These are phyloP conservation scores for Odocoileus virginianus DNA, from an alignment of 2,113 vertebrate species.

Conservation along the genomic window DNA sequence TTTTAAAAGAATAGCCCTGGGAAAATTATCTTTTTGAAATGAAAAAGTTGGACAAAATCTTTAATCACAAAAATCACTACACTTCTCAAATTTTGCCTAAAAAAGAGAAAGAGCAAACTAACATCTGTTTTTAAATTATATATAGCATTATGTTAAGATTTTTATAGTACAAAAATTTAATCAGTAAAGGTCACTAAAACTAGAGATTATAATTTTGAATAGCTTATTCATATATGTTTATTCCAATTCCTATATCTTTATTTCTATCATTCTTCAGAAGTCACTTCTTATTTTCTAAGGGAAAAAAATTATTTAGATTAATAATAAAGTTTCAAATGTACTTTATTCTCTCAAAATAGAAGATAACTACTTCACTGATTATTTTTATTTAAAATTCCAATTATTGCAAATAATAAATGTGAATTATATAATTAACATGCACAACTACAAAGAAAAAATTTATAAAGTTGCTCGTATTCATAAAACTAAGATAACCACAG, in stretches of 20 bases:
- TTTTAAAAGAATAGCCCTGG: background rate
- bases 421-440: background rate
- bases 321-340: background rate
- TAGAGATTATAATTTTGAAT: background rate
- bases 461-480: background rate
- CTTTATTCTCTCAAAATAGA: background rate
- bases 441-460: background rate
- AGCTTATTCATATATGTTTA: background rate
- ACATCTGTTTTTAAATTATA: background rate
- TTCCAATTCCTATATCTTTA: background rate
- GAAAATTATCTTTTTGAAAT: constrained; percentile 7
- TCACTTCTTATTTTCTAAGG: background rate
- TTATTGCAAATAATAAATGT: background rate
- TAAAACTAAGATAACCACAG: background rate
- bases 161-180: background rate
- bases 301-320: background rate
- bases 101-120: background rate
- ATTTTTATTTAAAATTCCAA: background rate
- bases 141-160: background rate
- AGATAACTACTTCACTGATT: background rate
- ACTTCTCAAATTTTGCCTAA: background rate
- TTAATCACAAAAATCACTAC: background rate
- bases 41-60: background rate
- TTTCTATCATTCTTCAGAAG: background rate
- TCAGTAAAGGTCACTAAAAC: background rate